Conservation (phyloP, 2,888 invertebrate species). For the Ypsolopha scabrella region DNA sequence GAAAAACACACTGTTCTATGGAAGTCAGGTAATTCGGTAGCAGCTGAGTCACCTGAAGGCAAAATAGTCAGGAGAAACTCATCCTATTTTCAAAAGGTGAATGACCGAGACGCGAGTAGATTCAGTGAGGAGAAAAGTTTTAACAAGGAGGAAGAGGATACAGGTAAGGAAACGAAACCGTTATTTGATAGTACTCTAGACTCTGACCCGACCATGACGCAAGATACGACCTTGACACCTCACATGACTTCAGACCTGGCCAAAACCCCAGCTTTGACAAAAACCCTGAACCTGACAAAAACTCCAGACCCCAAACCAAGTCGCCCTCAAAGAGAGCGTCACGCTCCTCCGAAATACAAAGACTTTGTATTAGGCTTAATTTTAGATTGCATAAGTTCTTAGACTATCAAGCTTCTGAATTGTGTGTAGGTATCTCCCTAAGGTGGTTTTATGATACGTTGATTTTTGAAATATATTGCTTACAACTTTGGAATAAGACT, state of each 20-base stretch:
- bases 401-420: too few relatives aligned
- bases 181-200: background rate
- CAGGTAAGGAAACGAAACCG: background rate
- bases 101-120: background rate
- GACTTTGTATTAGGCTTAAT: conserved; percentile 2
- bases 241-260: too few relatives aligned
- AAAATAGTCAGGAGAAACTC: background rate
- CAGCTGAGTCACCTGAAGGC: background rate
- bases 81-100: background rate
- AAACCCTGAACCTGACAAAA: background rate
- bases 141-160: background rate
- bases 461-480: background rate
- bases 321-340: background rate
- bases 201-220: background rate
- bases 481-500: background rate
- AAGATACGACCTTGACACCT: too few relatives aligned
- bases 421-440: too few relatives aligned
- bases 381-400: background rate
- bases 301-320: background rate
- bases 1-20: background rate
- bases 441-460: too few relatives aligned
- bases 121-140: background rate
- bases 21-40: background rate
- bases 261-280: too few relatives aligned
- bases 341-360: background rate